Conservation (phyloP, 1,140 invertebrate genomes). For the Harpegnathos saltator region DNA sequence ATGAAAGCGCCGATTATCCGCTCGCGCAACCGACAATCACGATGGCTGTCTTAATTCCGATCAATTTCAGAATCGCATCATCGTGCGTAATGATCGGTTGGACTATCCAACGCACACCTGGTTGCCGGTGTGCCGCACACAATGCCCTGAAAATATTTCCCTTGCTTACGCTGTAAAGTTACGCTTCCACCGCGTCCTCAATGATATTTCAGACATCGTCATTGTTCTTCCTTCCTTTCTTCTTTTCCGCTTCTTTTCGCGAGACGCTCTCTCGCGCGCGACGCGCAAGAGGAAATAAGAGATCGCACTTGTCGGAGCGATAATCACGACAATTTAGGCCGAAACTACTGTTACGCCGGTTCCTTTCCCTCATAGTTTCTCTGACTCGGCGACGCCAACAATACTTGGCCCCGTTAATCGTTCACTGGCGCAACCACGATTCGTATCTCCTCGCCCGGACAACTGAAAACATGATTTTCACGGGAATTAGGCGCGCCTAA, state of each 20-base stretch:
- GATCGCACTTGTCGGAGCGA: background rate
- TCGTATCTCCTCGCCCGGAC: conserved; percentile 77
- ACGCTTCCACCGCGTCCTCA: no score
- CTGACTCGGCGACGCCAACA: conserved; percentile 63
- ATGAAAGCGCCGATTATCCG: background rate
- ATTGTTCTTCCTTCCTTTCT: conserved; percentile 62
- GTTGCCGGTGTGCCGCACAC: no score
- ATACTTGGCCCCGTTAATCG: conserved; percentile 80
- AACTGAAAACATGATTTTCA: conserved; percentile 75
- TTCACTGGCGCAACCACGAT: conserved; percentile 78
- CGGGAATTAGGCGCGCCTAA: conserved; percentile 77
- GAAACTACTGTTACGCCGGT: conserved; percentile 63
- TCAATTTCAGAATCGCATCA: no score
- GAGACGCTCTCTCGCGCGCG: no score
- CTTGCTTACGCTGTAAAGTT: conserved; percentile 62
- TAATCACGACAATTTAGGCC: conserved; percentile 59
- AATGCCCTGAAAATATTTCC: no score
- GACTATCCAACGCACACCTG: no score
- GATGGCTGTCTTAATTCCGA: background rate
- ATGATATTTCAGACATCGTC: conserved; percentile 54
- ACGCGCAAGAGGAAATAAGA: background rate
- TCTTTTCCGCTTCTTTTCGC: no score
- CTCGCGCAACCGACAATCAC: background rate
- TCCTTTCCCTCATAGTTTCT: conserved; percentile 65
- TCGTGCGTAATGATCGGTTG: no score